Evolutionary conservation across 2,888 invertebrate species (phyloP), one percentile per base, ranked within the genome.

Genomic region (Ryuthela nishihirai): DNA sequence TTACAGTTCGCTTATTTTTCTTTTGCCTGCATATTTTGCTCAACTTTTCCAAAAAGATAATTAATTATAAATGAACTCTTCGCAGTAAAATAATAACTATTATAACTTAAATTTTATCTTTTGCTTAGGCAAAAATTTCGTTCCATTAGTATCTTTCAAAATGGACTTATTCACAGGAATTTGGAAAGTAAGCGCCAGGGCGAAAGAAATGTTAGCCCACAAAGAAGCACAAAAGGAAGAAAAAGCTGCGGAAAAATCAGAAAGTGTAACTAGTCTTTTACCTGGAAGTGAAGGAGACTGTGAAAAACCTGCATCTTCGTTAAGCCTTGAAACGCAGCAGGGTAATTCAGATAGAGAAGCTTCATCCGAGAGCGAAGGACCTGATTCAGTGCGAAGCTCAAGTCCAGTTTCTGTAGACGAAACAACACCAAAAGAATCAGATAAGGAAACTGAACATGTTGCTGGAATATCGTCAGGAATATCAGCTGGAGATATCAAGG

Each of bases 401-500:
- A 50, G 46, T 34, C 53, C 59, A 12, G 25, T 39, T 25, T 59
- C 58, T 2, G 34, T 10, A 4, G 34, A 4, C 4, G 2, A 34
- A 4, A 34, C n/a, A 2, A 15, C 34, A 15, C 29, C 29, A n/a
- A 53, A 48, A 38, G 53, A 53, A 34, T 48, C 48, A n/a, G 53
- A 54, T 29, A 39, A 23, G 20, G 47, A 29, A 34, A 35, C 41
- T 36, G 43, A 53, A 41, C n/a, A n/a, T n/a, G n/a, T n/a, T n/a
- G 53, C 34, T 18, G 34, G 34, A 18, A 53, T 47, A 23, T 48
- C 47, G 29, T 32, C 59, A 5, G 48, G 44, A 25, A 36, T 53
- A 26, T 48, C 56, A 41, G 35, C 59, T 36, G 52, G 46, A 15
- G 54, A 65, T 39, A 32, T 65, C n/a, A 63, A 64, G 50, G 61